Evolutionary conservation across 2,113 vertebrate genomes (phyloP).

Genomic region (Oncorhynchus masou): DNA sequence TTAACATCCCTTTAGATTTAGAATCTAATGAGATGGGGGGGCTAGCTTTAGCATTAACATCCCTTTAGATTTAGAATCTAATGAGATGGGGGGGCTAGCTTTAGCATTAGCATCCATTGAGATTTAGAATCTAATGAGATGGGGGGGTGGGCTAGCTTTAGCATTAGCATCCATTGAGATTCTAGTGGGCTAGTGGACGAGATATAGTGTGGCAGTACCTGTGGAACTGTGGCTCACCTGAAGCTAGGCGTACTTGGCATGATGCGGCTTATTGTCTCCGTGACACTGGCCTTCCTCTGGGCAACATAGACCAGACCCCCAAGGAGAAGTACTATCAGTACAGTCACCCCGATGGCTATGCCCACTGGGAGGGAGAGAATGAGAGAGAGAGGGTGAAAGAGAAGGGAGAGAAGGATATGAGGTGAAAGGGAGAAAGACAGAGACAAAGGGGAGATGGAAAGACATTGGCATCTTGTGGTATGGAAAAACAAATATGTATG

Average conservation of each 20-base stretch:
- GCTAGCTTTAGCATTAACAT: too few relatives aligned
- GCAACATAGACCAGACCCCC: slow-evolving; percentile 54
- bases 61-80: too few relatives aligned
- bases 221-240: slow-evolving; percentile 46
- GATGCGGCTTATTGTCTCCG: slow-evolving; percentile 36
- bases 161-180: too few relatives aligned
- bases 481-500: not conserved
- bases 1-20: too few relatives aligned
- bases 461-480: not conserved
- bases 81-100: too few relatives aligned
- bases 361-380: slow-evolving; percentile 48
- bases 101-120: too few relatives aligned
- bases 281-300: slow-evolving; percentile 56
- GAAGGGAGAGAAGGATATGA: not conserved
- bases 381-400: not conserved
- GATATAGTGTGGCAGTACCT: too few relatives aligned
- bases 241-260: slow-evolving; percentile 30
- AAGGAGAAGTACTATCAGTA: slow-evolving; percentile 51
- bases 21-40: too few relatives aligned
- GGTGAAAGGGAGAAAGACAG: not conserved
- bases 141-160: too few relatives aligned
- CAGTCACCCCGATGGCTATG: slow-evolving; percentile 67
- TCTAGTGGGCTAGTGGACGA: too few relatives aligned
- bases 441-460: not conserved
- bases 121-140: too few relatives aligned